phyloP scores from a whole-genome alignment of 2,888 invertebrate species.

The Drosophila paracracens region DNA sequence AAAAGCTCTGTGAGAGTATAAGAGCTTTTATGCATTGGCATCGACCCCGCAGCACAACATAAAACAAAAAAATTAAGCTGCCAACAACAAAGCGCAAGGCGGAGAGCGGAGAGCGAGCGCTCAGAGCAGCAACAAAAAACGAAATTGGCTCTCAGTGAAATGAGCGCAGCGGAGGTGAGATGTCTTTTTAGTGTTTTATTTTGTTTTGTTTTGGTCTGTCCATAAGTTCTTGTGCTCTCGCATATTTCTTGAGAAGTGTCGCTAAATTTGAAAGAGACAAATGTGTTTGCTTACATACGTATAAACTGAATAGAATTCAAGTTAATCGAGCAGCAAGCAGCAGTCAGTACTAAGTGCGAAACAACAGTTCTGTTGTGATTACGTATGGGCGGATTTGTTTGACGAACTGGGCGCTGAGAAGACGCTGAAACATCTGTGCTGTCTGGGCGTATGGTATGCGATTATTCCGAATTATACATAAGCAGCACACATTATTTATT shows the following conservation, averaged over 20 bases:
- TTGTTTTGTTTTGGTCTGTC: conserved; percentile 4
- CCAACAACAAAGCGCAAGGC: conserved; percentile 26
- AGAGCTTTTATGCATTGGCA: conserved; percentile 27
- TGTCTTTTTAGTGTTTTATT: not conserved
- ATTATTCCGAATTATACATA: not conserved
- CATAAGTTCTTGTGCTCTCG: conserved; percentile 1
- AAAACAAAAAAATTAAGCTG: not conserved
- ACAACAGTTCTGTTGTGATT: conserved; percentile 7
- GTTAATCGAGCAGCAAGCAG: not conserved
- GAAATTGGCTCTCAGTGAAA: conserved; percentile 14
- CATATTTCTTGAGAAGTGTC: conserved; percentile 9
- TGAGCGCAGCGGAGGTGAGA: conserved; percentile 68
- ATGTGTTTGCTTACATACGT: conserved; percentile 1
- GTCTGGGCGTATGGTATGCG: conserved; percentile 22
- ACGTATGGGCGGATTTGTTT: conserved; percentile 7
- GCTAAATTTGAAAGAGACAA: conserved; percentile 9
- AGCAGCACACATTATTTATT: not conserved
- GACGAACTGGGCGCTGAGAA: not conserved
- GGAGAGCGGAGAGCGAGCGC: conserved; percentile 6
- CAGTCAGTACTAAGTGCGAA: not conserved
- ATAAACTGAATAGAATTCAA: conserved; percentile 13
- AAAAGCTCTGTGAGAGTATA: conserved; percentile 32
- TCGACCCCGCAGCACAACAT: not conserved
- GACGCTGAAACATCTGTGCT: not conserved
- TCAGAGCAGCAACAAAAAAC: not conserved